These are phyloP conservation scores for Anorthoa munda DNA, from an alignment of 2,888 invertebrate genomes.

Conservation along the genomic window DNA sequence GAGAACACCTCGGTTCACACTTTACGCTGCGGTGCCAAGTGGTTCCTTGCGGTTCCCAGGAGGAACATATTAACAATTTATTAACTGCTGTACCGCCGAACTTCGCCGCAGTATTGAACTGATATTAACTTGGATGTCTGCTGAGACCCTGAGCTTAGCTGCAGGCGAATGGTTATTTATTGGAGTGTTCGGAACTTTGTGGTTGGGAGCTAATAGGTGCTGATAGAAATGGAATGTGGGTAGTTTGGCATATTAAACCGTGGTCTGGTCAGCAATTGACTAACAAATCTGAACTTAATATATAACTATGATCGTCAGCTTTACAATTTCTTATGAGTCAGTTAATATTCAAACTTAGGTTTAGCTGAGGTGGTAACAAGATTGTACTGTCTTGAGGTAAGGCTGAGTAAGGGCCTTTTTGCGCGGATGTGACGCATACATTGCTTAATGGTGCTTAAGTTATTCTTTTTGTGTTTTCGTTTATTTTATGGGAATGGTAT, in stretches of 20 bases:
- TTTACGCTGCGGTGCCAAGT: neutral
- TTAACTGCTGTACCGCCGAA: constrained; percentile 51
- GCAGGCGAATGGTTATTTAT: constrained; percentile 47
- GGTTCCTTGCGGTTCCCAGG: constrained; percentile 21
- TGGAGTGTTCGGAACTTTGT: constrained; percentile 45
- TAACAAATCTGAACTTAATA: neutral
- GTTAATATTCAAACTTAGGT: too few relatives aligned
- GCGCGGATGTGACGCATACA: too few relatives aligned
- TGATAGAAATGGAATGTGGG: constrained; percentile 6
- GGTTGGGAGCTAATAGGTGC: constrained; percentile 24
- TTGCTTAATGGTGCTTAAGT: too few relatives aligned
- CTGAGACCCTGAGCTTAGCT: constrained; percentile 32
- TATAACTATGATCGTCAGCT: neutral
- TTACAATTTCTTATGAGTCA: neutral
- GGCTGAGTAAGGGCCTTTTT: too few relatives aligned
- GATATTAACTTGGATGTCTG: constrained; percentile 52
- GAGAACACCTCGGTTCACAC: constrained; percentile 19
- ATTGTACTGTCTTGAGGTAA: too few relatives aligned
- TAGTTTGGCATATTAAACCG: neutral
- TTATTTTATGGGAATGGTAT: too few relatives aligned
- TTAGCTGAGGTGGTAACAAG: too few relatives aligned
- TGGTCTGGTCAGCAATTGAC: neutral
- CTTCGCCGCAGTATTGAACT: constrained; percentile 56
- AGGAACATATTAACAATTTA: constrained; percentile 58
- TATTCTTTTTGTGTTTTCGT: too few relatives aligned